Base-by-base conservation (phyloP, 2,797 vertebrate genomes). In the Halcyon badia region DNA sequence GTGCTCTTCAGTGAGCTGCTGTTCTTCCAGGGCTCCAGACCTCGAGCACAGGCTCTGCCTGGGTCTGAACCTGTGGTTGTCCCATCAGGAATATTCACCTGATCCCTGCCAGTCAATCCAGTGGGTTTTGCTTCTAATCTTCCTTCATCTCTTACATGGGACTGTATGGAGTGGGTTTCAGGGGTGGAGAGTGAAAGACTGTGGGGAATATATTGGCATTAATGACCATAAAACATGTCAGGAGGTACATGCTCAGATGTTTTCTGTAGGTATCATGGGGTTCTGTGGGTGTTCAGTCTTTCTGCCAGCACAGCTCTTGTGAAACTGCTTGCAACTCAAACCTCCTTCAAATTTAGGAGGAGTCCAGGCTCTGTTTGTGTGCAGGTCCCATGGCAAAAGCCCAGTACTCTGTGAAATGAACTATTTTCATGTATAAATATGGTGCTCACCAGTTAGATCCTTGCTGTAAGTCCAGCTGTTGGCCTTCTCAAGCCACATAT, bases 231-330 rank as follows among this genome's bases (percentile, higher is more conserved):
- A 42, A 31, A 22, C 3, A 4, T 22, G 51, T n/a, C 75, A 54
- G 60, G 58, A 61, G 44, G 9, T 13, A 3, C 41, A 58, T 25
- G 58, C 41, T 75, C 33, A 22, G 52, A 24, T 0, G 4, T 57
- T 44, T 52, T 21, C 33, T 61, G 9, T 2, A 4, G 35, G 5
- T 41, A 10, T 51, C 5, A 0, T 8, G 41, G 20, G 41, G 6
- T 30, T 35, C 54, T 87, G 6, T 39, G 37, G 7, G 19, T 57
- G 22, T 54, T 13, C 48, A 58, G 19, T 24, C 44, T 31, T 80
- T 18, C 60, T 79, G 44, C 35, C 65, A 78, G 20, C 49, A 33
- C 7, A 14, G 35, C 22, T 41, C 31, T 44, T 66, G 17, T 15
- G 20, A 28, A 78, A 20, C 21, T 87, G 9, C 1, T 5, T 15